A percentile compares a stretch with the other conserved stretches of the same genome.
phyloP scores from a whole-genome alignment of 2,888 invertebrate species.

The Spodoptera picta region DNA sequence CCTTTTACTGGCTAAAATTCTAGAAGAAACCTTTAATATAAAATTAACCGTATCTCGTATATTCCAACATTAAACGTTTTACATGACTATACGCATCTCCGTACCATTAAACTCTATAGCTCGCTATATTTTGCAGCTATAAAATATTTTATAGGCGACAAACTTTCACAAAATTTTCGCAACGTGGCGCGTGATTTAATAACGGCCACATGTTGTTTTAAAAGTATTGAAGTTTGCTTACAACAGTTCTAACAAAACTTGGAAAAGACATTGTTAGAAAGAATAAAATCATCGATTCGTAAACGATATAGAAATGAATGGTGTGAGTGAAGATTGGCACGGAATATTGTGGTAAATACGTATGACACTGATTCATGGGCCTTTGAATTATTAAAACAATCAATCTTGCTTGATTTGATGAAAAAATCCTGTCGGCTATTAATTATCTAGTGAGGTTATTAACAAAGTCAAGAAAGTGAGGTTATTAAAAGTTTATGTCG shows the following conservation, averaged over 20 bases:
- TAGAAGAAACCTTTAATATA: neutral
- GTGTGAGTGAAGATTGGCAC: too few relatives aligned
- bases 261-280: neutral
- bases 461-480: slow-evolving; percentile 57
- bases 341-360: too few relatives aligned
- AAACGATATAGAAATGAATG: too few relatives aligned
- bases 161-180: slow-evolving; percentile 63
- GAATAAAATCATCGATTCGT: too few relatives aligned
- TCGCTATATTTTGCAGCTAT: slow-evolving; percentile 53
- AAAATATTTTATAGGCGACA: slow-evolving; percentile 63
- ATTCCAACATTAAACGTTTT: slow-evolving; percentile 28
- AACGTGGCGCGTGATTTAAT: slow-evolving; percentile 72
- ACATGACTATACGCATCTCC: slow-evolving; percentile 30
- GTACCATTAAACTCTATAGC: slow-evolving; percentile 52
- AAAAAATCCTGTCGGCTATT: slow-evolving; percentile 23
- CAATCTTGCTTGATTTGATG: neutral
- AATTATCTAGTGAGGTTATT: slow-evolving; percentile 42
- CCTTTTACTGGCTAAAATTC: too few relatives aligned
- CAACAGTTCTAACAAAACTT: slow-evolving; percentile 42
- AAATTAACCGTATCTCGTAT: neutral
- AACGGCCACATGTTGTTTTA: slow-evolving; percentile 62
- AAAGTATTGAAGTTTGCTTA: slow-evolving; percentile 57
- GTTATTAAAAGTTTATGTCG: too few relatives aligned
- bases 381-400: too few relatives aligned
- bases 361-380: too few relatives aligned